phyloP scores from a whole-genome alignment of 1,140 invertebrate genomes.

The Drosophila tsacasi region DNA sequence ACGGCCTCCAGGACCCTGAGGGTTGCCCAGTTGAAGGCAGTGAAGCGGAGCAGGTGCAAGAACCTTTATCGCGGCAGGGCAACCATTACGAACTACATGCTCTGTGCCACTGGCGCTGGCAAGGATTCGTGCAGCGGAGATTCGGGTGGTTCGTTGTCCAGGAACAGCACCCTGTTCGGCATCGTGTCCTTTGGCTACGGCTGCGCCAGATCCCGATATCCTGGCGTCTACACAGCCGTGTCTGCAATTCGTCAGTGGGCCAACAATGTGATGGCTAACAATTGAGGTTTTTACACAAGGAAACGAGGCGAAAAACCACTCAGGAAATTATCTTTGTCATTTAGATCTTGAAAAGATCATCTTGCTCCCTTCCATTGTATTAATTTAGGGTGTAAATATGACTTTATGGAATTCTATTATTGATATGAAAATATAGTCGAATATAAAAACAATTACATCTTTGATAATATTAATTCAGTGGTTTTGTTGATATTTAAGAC shows the following conservation, averaged over 20 bases:
- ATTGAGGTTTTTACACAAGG: constrained; percentile 13
- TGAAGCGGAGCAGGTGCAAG: neutral
- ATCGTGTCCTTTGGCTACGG: constrained; percentile 64
- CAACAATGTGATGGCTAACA: constrained; percentile 31
- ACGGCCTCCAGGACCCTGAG: constrained; percentile 23
- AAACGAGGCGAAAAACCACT: neutral
- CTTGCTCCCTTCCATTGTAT: too few species aligned
- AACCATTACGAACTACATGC: constrained; percentile 50
- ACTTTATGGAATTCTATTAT: neutral
- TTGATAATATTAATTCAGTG: too few species aligned
- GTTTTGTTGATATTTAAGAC: neutral
- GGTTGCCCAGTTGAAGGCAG: constrained; percentile 6
- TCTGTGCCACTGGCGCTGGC: constrained; percentile 38
- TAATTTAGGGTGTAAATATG: neutral
- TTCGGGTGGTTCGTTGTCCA: constrained; percentile 46
- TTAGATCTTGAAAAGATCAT: neutral
- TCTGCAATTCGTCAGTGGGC: constrained; percentile 16
- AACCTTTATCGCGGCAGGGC: constrained; percentile 2
- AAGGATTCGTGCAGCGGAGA: constrained; percentile 64
- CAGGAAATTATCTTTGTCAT: neutral
- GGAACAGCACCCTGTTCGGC: constrained; percentile 26
- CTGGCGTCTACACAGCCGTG: constrained; percentile 58
- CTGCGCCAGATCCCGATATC: constrained; percentile 46
- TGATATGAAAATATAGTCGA: neutral
- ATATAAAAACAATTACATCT: neutral